Conservation (phyloP, 2,113 vertebrate genomes). For the Megaleporinus macrocephalus region DNA sequence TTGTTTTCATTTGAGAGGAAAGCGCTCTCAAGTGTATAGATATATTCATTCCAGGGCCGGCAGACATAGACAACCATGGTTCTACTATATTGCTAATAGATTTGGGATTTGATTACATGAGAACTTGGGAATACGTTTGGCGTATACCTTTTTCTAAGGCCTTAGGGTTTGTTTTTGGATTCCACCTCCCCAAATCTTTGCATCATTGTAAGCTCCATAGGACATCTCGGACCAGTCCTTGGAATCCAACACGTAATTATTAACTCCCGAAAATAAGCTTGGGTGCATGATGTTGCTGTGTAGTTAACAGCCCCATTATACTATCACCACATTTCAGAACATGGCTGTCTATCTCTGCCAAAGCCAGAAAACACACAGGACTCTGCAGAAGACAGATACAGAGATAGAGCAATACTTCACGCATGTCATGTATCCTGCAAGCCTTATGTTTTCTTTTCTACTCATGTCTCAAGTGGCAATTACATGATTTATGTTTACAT, state of each 20-base stretch:
- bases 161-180: not conserved
- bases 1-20: conserved; percentile 28
- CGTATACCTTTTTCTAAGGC: not conserved
- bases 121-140: too few species aligned
- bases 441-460: conserved; percentile 48
- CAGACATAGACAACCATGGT: conserved; percentile 12
- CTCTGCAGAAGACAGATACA: conserved; percentile 3
- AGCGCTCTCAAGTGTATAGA: not conserved
- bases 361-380: not conserved
- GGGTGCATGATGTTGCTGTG: not conserved
- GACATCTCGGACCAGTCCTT: not conserved
- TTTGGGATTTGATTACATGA: not conserved
- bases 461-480: conserved; percentile 27
- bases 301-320: not conserved
- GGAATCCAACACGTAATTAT: conserved; percentile 8
- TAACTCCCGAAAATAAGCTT: too few species aligned
- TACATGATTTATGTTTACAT: conserved; percentile 45
- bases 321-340: conserved; percentile 3
- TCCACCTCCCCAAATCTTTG: not conserved
- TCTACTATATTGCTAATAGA: not conserved
- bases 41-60: conserved; percentile 12
- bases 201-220: not conserved
- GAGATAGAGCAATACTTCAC: conserved; percentile 42
- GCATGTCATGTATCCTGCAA: conserved; percentile 42
- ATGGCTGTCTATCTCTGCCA: conserved; percentile 10